Evolutionary conservation across 2,888 invertebrate species (phyloP).

Genomic region (Drosophila setosimentum): DNA sequence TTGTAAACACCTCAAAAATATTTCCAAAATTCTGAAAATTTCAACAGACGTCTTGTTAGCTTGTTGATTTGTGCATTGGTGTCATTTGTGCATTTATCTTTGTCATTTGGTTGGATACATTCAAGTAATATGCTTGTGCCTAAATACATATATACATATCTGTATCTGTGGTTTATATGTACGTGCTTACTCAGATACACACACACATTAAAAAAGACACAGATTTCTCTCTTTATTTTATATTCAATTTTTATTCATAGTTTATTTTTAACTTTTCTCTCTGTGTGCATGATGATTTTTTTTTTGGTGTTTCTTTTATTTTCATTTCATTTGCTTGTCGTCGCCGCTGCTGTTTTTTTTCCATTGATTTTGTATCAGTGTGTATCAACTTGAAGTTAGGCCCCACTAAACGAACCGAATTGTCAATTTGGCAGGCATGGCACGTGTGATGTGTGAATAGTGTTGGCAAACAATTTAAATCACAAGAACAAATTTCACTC

Average conservation of each 20-base stretch:
- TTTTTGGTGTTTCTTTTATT: constrained; percentile 32
- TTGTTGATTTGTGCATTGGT: constrained; percentile 42
- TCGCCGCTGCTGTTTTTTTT: constrained; percentile 11
- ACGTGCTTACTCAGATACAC: constrained; percentile 39
- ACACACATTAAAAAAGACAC: constrained; percentile 26
- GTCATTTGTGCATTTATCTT: constrained; percentile 62
- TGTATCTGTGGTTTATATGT: constrained; percentile 5
- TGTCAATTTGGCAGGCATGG: constrained; percentile 11
- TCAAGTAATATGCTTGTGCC: constrained; percentile 22
- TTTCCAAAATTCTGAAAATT: not conserved
- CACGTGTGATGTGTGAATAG: constrained; percentile 37
- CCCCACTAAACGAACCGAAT: constrained; percentile 14
- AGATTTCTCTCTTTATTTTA: constrained; percentile 65
- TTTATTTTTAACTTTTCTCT: constrained; percentile 83
- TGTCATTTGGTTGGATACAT: constrained; percentile 50
- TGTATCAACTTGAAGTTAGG: constrained; percentile 36
- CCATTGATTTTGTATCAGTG: constrained; percentile 39
- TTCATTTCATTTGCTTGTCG: constrained; percentile 49
- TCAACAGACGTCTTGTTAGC: constrained; percentile 13
- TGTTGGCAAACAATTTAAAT: constrained; percentile 48
- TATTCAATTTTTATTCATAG: constrained; percentile 68
- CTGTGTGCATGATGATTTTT: constrained; percentile 41
- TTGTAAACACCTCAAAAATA: not conserved
- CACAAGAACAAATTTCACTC: constrained; percentile 13
- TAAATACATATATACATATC: constrained; percentile 18